phyloP scores from a whole-genome alignment of 2,797 vertebrate genomes.

The Clangula hyemalis region DNA sequence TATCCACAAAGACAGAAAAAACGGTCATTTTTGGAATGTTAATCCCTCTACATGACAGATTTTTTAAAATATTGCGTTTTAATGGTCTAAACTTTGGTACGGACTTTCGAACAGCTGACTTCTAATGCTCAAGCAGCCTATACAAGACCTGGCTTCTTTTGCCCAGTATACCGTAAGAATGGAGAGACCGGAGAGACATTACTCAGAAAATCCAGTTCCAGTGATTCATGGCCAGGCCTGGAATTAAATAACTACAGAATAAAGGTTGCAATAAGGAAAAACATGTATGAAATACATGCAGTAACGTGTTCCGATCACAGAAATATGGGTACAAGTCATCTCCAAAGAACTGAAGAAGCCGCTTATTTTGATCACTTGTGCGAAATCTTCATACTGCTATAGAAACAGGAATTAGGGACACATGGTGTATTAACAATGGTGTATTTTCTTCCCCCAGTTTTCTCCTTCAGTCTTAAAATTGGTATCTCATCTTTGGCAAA shows the following conservation, averaged over 20 bases:
- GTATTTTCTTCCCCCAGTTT: background rate
- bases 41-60: conserved; percentile 36
- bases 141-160: conserved; percentile 3
- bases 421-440: too few relatives aligned
- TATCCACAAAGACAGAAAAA: conserved; percentile 31
- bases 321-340: background rate
- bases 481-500: background rate
- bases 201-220: conserved; percentile 55
- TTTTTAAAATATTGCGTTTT: conserved; percentile 42
- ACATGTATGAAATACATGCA: background rate
- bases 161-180: background rate
- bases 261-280: background rate
- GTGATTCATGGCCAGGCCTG: conserved; percentile 24
- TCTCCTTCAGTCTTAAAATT: background rate
- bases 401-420: background rate
- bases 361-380: background rate
- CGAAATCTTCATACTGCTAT: background rate
- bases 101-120: conserved; percentile 16
- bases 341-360: background rate
- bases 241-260: conserved; percentile 30
- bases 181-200: conserved; percentile 8
- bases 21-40: conserved; percentile 1
- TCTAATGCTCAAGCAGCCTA: conserved; percentile 2
- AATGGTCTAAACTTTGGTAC: conserved; percentile 24
- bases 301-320: background rate